Evolutionary conservation across 2,797 vertebrate genomes (phyloP).

Genomic region (Brachymystax lenok): DNA sequence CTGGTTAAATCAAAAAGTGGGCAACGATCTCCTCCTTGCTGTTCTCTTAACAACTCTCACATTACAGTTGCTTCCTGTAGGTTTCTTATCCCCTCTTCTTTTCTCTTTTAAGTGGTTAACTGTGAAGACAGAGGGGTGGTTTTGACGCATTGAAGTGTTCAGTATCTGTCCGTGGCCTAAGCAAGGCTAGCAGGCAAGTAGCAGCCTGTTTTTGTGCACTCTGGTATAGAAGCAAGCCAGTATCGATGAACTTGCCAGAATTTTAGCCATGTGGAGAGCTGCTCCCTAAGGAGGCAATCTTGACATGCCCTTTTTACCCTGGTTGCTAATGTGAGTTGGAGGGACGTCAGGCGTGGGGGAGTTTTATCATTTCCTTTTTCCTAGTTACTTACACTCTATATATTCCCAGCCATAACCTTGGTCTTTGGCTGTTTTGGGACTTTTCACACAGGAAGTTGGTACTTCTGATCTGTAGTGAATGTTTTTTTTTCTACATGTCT

Average conservation of each 20-base stretch:
- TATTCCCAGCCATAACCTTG: not conserved
- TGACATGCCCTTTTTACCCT: constrained; percentile 47
- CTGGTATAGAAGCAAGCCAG: constrained; percentile 54
- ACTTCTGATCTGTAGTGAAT: too few relatives aligned
- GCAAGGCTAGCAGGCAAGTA: constrained; percentile 44
- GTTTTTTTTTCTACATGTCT: too few relatives aligned
- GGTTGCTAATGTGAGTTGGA: constrained; percentile 35
- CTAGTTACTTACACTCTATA: not conserved
- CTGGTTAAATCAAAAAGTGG: not conserved
- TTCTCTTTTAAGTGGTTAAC: constrained; percentile 35
- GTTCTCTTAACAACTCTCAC: not conserved
- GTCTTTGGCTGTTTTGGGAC: too few relatives aligned
- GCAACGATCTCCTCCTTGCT: not conserved
- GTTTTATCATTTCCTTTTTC: not conserved
- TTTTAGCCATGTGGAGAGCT: constrained; percentile 64
- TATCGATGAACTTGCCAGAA: constrained; percentile 73
- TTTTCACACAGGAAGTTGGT: too few relatives aligned
- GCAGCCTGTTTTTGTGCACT: constrained; percentile 61
- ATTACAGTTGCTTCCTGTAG: not conserved
- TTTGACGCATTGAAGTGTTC: constrained; percentile 57
- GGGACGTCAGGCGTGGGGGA: not conserved
- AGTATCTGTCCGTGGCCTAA: constrained; percentile 54
- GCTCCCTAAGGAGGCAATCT: constrained; percentile 55
- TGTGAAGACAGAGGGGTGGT: constrained; percentile 38
- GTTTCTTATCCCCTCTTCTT: not conserved